Percentiles rank a stretch among this genome's conserved stretches.
Conservation (phyloP, 2,888 invertebrate species). For the Zygaena filipendulae region DNA sequence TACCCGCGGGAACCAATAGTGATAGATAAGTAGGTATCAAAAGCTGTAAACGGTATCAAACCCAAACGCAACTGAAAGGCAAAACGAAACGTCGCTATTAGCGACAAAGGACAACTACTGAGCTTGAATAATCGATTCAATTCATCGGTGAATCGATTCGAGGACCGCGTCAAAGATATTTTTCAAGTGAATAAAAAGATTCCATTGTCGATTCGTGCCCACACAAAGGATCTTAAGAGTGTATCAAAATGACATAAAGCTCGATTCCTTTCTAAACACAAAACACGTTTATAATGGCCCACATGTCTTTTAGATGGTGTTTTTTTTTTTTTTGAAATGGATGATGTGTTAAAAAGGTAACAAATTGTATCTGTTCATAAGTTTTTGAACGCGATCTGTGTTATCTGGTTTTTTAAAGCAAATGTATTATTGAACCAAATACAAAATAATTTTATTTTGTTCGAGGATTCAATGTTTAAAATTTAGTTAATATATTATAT, state of each 20-base stretch:
- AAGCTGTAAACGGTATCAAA: no score
- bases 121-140: constrained; percentile 67
- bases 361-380: constrained; percentile 34
- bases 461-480: no score
- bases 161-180: constrained; percentile 33
- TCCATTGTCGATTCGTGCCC: constrained; percentile 38
- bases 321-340: constrained; percentile 49
- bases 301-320: constrained; percentile 33
- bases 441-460: no score
- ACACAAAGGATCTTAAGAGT: constrained; percentile 57
- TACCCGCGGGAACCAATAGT: no score
- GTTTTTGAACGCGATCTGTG: constrained; percentile 19
- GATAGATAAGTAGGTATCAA: no score
- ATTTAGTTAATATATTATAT: no score
- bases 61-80: constrained; percentile 34
- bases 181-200: constrained; percentile 50
- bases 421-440: no score
- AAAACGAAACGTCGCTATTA: constrained; percentile 38
- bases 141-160: constrained; percentile 48
- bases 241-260: constrained; percentile 68
- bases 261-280: constrained; percentile 44
- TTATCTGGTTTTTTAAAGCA: constrained; percentile 35
- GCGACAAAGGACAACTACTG: constrained; percentile 57
- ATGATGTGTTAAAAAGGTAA: constrained; percentile 67
- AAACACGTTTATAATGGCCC: constrained; percentile 57